Evolutionary conservation across 2,888 invertebrate genomes (phyloP).

Genomic region (Caenorhabditis sp.): DNA sequence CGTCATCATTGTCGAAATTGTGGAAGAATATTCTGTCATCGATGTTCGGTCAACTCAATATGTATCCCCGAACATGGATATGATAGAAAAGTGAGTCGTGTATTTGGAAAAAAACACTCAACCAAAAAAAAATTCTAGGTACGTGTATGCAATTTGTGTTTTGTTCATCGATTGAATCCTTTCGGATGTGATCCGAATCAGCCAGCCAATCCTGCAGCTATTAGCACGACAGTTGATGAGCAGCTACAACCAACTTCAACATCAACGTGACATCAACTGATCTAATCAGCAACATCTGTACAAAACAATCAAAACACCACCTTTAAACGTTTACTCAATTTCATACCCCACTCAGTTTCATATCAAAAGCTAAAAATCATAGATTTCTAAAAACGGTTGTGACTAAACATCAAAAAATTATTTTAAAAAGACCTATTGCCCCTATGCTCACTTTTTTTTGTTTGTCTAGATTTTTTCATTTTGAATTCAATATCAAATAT

Average conservation of each 20-base stretch:
- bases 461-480: too few relatives aligned
- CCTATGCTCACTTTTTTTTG: too few relatives aligned
- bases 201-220: constrained; percentile 1
- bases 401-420: too few relatives aligned
- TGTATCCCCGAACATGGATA: constrained; percentile 70
- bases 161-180: constrained; percentile 67
- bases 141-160: constrained; percentile 70
- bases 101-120: not conserved
- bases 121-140: constrained; percentile 42
- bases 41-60: constrained; percentile 65
- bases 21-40: constrained; percentile 75
- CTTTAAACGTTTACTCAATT: not conserved
- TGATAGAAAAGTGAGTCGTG: constrained; percentile 54
- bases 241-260: constrained; percentile 19
- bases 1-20: constrained; percentile 97
- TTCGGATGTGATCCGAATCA: constrained; percentile 52
- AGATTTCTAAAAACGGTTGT: too few relatives aligned
- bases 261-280: constrained; percentile 13
- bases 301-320: not conserved
- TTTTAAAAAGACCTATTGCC: too few relatives aligned
- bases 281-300: too few relatives aligned
- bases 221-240: not conserved
- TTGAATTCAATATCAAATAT: too few relatives aligned
- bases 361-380: too few relatives aligned
- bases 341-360: not conserved